Evolutionary conservation across 2,113 vertebrate genomes (phyloP).

Genomic region (Apodemus speciosus): DNA sequence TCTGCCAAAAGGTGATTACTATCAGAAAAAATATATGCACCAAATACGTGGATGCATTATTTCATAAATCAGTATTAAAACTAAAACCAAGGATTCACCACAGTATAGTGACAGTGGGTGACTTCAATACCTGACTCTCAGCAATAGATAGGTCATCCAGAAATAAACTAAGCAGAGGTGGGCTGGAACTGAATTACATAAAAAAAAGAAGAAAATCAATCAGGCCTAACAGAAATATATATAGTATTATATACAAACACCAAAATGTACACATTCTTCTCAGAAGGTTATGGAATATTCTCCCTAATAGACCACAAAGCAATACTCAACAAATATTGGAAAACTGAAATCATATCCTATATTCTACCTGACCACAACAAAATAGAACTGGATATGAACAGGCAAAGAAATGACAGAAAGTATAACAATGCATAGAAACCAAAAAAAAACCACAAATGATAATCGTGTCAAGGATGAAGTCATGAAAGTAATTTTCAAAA

Average conservation of each 20-base stretch:
- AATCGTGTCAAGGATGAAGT: neutral
- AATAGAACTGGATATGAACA: neutral
- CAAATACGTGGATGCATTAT: neutral
- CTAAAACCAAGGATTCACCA: neutral
- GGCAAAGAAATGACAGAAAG: neutral
- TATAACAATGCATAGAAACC: neutral
- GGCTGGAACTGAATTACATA: neutral
- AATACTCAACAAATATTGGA: neutral
- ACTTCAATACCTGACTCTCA: neutral
- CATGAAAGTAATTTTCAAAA: neutral
- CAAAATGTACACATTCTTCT: neutral
- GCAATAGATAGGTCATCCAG: neutral
- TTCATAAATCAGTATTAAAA: neutral
- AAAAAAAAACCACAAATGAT: neutral
- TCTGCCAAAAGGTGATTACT: neutral
- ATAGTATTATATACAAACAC: neutral
- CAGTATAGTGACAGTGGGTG: neutral
- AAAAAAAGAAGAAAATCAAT: neutral
- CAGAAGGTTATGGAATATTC: neutral
- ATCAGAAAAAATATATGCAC: neutral
- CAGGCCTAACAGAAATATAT: neutral
- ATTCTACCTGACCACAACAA: neutral
- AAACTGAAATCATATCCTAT: neutral
- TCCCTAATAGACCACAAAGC: neutral
- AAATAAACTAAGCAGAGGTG: neutral